Conservation (phyloP, 2,888 invertebrate genomes). For the Apodemia hepburni region DNA sequence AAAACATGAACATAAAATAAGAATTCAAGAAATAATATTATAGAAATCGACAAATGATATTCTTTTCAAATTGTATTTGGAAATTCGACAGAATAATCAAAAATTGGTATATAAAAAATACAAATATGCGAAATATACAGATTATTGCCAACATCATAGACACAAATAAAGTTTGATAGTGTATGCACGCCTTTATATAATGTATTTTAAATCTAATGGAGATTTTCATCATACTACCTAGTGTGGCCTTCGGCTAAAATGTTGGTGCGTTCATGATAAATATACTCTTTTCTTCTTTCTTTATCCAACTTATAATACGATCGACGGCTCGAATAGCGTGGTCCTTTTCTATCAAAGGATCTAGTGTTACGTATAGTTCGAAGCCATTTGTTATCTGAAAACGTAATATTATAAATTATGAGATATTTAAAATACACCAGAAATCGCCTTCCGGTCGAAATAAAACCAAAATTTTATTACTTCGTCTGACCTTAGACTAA, state of each 20-base stretch:
- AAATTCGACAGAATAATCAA: too few relatives aligned
- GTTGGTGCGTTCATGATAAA: slow-evolving; percentile 93
- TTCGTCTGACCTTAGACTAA: too few relatives aligned
- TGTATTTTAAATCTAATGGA: slow-evolving; percentile 36
- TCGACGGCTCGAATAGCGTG: slow-evolving; percentile 92
- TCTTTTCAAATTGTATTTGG: too few relatives aligned
- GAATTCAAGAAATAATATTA: too few relatives aligned
- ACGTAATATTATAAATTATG: not conserved
- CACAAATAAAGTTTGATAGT: not conserved
- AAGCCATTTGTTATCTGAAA: slow-evolving; percentile 91
- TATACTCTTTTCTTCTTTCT: slow-evolving; percentile 93
- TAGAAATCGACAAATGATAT: too few relatives aligned
- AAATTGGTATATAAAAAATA: too few relatives aligned
- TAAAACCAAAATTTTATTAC: too few relatives aligned
- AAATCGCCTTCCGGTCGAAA: too few relatives aligned
- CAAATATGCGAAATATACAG: too few relatives aligned
- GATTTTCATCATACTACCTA: slow-evolving; percentile 54
- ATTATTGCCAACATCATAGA: too few relatives aligned
- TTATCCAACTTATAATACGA: slow-evolving; percentile 95
- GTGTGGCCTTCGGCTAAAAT: slow-evolving; percentile 78
- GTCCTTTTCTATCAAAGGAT: slow-evolving; percentile 92
- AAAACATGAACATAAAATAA: too few relatives aligned
- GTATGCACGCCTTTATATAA: not conserved
- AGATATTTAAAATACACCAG: not conserved
- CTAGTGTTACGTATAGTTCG: slow-evolving; percentile 95